Evolutionary conservation across 2,797 vertebrate species (phyloP).

Genomic region (Acrossocheilus fasciatus): DNA sequence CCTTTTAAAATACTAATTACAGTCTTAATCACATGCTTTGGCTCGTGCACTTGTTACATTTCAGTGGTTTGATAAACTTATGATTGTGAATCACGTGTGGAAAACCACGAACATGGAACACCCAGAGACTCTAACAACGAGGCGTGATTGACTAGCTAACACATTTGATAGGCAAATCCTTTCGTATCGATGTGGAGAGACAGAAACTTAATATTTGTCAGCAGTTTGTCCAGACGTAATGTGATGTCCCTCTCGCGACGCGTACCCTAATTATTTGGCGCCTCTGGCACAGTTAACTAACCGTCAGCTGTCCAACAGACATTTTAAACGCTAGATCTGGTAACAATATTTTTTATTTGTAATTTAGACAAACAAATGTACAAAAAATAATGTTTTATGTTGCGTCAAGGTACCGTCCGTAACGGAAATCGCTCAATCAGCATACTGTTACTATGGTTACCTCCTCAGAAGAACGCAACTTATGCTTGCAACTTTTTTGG

Average conservation of each 20-base stretch:
- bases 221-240: neutral
- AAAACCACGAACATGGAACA: neutral
- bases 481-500: neutral
- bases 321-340: neutral
- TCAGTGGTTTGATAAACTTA: neutral
- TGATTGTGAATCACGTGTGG: neutral
- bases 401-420: neutral
- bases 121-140: neutral
- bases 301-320: neutral
- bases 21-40: neutral
- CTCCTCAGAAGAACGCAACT: neutral
- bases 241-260: neutral
- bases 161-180: neutral
- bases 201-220: neutral
- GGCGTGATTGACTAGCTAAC: neutral
- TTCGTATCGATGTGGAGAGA: neutral
- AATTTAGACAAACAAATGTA: neutral
- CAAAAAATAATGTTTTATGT: neutral
- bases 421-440: neutral
- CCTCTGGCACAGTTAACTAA: neutral
- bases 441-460: neutral
- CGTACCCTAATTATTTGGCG: neutral
- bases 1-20: neutral
- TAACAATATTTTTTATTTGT: neutral
- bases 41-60: neutral